These are phyloP conservation scores for Cryptosula pallasiana DNA, from an alignment of 2,888 invertebrate species.

Conservation along the genomic window DNA sequence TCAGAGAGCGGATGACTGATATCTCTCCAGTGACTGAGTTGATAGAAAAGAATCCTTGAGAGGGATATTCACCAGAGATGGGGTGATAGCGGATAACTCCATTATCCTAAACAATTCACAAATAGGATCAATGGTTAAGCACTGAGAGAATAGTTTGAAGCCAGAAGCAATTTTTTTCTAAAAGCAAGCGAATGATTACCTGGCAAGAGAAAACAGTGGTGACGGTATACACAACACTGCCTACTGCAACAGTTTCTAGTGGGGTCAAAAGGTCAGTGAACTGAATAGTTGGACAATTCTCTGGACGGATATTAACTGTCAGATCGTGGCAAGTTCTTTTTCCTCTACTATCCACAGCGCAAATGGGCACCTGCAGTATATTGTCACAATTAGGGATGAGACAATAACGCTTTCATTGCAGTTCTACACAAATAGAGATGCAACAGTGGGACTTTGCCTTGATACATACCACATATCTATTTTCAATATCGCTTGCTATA, in stretches of 20 bases:
- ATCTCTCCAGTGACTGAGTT: conserved; percentile 29
- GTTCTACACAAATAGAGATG: too few species aligned
- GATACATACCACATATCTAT: conserved; percentile 15
- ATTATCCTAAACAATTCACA: too few species aligned
- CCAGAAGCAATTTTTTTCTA: neutral
- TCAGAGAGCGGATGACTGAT: conserved; percentile 12
- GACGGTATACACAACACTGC: conserved; percentile 6
- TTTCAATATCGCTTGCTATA: neutral
- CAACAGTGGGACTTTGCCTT: too few species aligned
- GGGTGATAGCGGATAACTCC: neutral
- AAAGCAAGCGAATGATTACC: neutral
- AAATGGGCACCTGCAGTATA: neutral
- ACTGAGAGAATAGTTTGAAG: neutral
- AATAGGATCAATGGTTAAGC: too few species aligned
- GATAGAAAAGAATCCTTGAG: conserved; percentile 37
- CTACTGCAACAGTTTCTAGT: neutral
- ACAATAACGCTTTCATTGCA: too few species aligned
- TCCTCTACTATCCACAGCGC: conserved; percentile 19
- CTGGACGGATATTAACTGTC: neutral
- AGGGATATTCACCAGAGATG: conserved; percentile 33
- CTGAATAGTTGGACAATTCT: neutral
- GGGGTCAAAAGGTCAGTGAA: neutral
- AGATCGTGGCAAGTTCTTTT: neutral
- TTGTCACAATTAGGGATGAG: neutral
- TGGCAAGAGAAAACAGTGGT: neutral